A percentile compares a stretch with the other conserved stretches of the same genome.
Evolutionary conservation across 2,797 vertebrate species (phyloP).

Genomic region (Enteromius thamalakanensis): DNA sequence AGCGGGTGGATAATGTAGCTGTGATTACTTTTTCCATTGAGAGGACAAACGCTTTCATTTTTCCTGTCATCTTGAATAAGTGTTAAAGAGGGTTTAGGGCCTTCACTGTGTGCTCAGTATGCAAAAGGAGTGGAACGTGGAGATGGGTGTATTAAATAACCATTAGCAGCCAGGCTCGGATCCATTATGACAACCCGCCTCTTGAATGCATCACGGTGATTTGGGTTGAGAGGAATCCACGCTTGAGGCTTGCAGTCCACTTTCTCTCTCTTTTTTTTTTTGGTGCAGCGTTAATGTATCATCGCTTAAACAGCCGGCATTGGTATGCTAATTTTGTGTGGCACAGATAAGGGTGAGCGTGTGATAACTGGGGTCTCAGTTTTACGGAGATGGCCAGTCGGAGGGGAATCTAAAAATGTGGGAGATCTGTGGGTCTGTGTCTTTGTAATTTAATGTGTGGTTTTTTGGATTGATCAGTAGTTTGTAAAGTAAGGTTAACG

Average conservation of each 20-base stretch:
- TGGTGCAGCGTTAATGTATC: constrained; percentile 62
- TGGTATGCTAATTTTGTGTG: constrained; percentile 78
- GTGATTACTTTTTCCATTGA: constrained; percentile 93
- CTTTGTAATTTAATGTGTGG: constrained; percentile 8
- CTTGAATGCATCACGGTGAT: constrained; percentile 86
- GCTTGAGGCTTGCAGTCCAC: constrained; percentile 74
- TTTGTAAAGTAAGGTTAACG: neutral
- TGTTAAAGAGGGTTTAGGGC: constrained; percentile 78
- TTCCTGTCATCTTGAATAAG: constrained; percentile 93
- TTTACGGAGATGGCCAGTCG: constrained; percentile 27
- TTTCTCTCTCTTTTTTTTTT: constrained; percentile 49
- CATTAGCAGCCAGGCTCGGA: constrained; percentile 85
- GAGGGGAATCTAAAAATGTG: constrained; percentile 9
- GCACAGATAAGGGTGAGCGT: constrained; percentile 74
- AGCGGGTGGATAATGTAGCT: constrained; percentile 90
- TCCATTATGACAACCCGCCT: constrained; percentile 79
- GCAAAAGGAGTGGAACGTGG: constrained; percentile 85
- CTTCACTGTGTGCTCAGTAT: constrained; percentile 76
- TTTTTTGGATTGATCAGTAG: constrained; percentile 3
- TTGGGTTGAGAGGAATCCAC: constrained; percentile 85
- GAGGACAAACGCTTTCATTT: constrained; percentile 91
- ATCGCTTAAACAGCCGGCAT: constrained; percentile 38
- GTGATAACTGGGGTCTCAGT: constrained; percentile 30
- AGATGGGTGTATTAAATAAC: constrained; percentile 90
- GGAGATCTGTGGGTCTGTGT: neutral